Conservation (phyloP, 2,113 vertebrate genomes). For the Labeo catla region DNA sequence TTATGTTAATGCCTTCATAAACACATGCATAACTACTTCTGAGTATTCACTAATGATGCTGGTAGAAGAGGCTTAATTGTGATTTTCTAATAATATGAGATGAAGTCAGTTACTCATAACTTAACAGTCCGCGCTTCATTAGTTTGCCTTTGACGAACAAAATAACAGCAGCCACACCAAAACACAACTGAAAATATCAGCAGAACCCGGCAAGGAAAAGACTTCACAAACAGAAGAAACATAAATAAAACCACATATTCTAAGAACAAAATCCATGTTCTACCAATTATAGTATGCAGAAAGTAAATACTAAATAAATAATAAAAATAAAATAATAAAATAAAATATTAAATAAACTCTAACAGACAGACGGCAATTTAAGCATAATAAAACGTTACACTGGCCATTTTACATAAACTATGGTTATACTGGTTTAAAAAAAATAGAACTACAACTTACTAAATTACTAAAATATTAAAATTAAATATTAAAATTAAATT, state of each 20-base stretch:
- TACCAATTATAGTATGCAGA: not conserved
- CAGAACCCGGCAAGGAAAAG: not conserved
- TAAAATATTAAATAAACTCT: no score
- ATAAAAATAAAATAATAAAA: not conserved
- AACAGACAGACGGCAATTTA: no score
- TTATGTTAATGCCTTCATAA: conserved; percentile 21
- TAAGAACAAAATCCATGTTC: not conserved
- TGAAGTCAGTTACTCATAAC: conserved; percentile 22
- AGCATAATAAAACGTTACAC: no score
- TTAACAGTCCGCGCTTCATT: conserved; percentile 30
- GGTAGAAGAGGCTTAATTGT: conserved; percentile 25
- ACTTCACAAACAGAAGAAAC: not conserved
- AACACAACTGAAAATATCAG: not conserved
- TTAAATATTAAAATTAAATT: no score
- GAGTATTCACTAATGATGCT: conserved; percentile 41
- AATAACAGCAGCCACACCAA: not conserved
- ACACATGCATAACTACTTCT: conserved; percentile 16
- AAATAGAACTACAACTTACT: no score
- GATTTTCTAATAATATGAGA: conserved; percentile 37
- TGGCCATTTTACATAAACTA: no score
- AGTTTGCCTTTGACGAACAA: conserved; percentile 6
- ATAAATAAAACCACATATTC: not conserved
- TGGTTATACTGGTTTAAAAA: no score
- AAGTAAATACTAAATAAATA: not conserved
- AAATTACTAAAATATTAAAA: no score